Evolutionary conservation across 2,113 vertebrate species (phyloP), one percentile per base, ranked within the genome.

Genomic region (Pterocles orientalis): DNA sequence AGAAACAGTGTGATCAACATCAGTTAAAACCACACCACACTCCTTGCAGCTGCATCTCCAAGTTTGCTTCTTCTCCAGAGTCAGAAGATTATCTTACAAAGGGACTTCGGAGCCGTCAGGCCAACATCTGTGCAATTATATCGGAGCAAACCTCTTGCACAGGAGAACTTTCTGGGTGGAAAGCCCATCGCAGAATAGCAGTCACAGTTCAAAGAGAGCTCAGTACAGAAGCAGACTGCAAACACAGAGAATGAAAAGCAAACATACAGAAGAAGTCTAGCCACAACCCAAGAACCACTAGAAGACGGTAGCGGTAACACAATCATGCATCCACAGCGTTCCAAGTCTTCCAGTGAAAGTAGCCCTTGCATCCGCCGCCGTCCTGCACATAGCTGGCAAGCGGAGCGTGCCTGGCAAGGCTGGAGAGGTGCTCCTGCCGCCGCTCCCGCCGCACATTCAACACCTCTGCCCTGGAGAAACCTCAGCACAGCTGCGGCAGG

Each of bases 251-350:
- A 57, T 3, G 15, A 34, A 34, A 39, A 18, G 3, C 16, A 48
- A 31, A 26, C n/a, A 19, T 1, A 12, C 14, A 14, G 26, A 31
- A 58, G 45, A 9, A 47, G 58, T 4, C 43, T 2, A 39, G 28
- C 31, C 66, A 28, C 0, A 1, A 34, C 41, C 20, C 0, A 1
- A 51, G 45, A 45, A 24, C 28, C 53, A 56, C 41, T 1, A 39
- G 41, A n/a, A 43, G 39, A 36, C 62, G n/a, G 25, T 1, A 29
- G 70, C 2, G 9, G 21, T 25, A 51, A 36, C 31, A 24, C 34
- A 36, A 3, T 39, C 17, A 12, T 1, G 0, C 3, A 8, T 7
- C 18, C 3, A 0, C 19, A 10, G 25, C 1, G 2, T n/a, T 77
- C 18, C 58, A 43, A 15, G 28, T 17, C 41, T 43, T 20, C 45